Conservation (phyloP, 2,888 invertebrate species). For the Enchytraeus crypticus region DNA sequence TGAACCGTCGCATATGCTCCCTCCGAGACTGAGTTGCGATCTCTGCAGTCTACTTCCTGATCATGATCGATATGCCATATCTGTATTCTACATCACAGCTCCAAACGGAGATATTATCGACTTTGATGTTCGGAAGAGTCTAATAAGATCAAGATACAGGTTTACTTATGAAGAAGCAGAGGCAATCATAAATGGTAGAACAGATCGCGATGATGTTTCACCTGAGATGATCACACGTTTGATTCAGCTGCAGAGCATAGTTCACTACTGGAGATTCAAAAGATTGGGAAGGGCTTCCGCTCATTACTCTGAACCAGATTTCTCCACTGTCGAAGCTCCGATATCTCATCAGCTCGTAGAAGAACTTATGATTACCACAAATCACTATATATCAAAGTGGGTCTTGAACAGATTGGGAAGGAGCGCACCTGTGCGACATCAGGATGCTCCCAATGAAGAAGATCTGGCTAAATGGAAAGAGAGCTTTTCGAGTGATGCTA, state of each 20-base stretch:
- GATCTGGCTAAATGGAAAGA: constrained; percentile 15
- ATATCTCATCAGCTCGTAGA: constrained; percentile 34
- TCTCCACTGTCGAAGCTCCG: constrained; percentile 16
- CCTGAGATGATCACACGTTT: not conserved
- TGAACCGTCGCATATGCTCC: constrained; percentile 79
- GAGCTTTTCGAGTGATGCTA: not conserved
- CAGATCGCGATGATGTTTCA: not conserved
- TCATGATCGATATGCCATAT: constrained; percentile 33
- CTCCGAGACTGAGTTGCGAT: constrained; percentile 66
- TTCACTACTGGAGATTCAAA: not conserved
- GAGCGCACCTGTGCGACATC: constrained; percentile 33
- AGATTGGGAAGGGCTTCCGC: not conserved
- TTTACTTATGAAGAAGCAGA: constrained; percentile 6
- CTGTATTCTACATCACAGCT: constrained; percentile 25
- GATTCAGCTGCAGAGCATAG: not conserved
- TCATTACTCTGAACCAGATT: not conserved
- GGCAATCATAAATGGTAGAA: constrained; percentile 3
- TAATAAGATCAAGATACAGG: not conserved
- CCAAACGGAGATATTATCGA: constrained; percentile 54
- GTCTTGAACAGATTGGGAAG: constrained; percentile 30
- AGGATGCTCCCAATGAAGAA: constrained; percentile 27
- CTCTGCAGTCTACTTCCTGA: constrained; percentile 50
- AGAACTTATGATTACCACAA: constrained; percentile 37
- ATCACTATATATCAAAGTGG: constrained; percentile 34
- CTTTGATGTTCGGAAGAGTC: not conserved